Conservation (phyloP, 1,140 invertebrate genomes). For the honey bee (Apis mellifera) region DNA sequence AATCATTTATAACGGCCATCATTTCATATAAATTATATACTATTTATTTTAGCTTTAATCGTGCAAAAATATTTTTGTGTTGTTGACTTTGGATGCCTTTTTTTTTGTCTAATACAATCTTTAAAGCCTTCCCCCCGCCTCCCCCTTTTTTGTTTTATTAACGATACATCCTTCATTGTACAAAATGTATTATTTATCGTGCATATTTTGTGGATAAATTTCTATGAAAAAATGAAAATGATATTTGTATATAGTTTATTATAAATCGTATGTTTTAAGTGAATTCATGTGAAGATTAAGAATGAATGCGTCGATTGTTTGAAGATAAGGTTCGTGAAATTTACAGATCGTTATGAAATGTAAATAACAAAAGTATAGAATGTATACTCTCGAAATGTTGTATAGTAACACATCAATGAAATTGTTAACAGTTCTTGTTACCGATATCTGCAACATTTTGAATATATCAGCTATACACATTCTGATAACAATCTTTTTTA, state of each 20-base stretch:
- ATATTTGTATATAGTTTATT: slow-evolving; percentile 56
- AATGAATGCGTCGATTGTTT: slow-evolving; percentile 46
- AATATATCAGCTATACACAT: neutral
- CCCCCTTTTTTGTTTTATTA: slow-evolving; percentile 19
- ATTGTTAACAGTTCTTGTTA: slow-evolving; percentile 33
- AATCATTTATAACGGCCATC: slow-evolving; percentile 53
- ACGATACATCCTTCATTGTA: slow-evolving; percentile 40
- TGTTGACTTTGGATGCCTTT: slow-evolving; percentile 32
- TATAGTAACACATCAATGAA: slow-evolving; percentile 38
- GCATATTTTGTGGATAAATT: slow-evolving; percentile 52
- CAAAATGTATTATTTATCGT: slow-evolving; percentile 54
- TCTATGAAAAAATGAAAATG: slow-evolving; percentile 41
- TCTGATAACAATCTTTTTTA: slow-evolving; percentile 15
- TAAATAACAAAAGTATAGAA: slow-evolving; percentile 60
- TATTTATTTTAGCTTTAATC: slow-evolving; percentile 64
- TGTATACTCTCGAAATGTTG: slow-evolving; percentile 46
- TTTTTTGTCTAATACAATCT: slow-evolving; percentile 24
- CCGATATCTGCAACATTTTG: slow-evolving; percentile 18
- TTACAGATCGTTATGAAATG: slow-evolving; percentile 53
- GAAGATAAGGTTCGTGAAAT: slow-evolving; percentile 43
- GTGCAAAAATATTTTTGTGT: slow-evolving; percentile 38
- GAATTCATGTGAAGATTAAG: slow-evolving; percentile 36
- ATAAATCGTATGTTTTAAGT: slow-evolving; percentile 51
- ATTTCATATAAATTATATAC: slow-evolving; percentile 45
- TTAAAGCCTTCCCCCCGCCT: neutral